These are phyloP conservation scores for Crotalus viridis DNA, from an alignment of 2,113 vertebrate species.

Conservation along the genomic window DNA sequence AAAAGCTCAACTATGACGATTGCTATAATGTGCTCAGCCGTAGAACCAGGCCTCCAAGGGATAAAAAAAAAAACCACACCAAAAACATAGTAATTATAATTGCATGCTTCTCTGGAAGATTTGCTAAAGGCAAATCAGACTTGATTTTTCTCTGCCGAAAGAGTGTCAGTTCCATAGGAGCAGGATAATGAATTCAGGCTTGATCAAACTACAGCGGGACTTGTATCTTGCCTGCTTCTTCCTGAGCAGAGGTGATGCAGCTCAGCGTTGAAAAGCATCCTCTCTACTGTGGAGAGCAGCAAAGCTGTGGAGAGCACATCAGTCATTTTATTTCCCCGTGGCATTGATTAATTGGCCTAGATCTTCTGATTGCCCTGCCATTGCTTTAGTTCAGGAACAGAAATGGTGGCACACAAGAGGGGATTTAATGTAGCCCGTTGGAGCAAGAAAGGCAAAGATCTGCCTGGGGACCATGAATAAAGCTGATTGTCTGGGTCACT, in stretches of 20 bases:
- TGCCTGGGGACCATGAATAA: conserved; percentile 21
- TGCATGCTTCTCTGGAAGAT: neutral
- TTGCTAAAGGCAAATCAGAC: conserved; percentile 44
- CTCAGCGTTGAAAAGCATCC: conserved; percentile 55
- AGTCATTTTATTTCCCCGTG: conserved; percentile 70
- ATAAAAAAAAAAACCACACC: neutral
- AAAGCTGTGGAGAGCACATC: conserved; percentile 52
- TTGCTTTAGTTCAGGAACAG: conserved; percentile 44
- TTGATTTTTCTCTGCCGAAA: conserved; percentile 35
- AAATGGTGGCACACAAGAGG: conserved; percentile 44
- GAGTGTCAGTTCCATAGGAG: conserved; percentile 45
- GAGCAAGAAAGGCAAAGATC: neutral
- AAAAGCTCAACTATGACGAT: neutral
- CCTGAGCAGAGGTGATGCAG: conserved; percentile 51
- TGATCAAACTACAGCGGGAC: conserved; percentile 52
- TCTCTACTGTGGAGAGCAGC: conserved; percentile 50
- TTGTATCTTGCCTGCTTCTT: conserved; percentile 48
- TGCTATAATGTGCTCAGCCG: neutral
- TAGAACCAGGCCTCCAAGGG: neutral
- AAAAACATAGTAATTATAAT: neutral
- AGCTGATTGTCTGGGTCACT: neutral
- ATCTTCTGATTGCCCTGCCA: conserved; percentile 45
- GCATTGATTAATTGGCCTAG: conserved; percentile 77
- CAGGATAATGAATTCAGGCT: conserved; percentile 61
- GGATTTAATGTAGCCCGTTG: conserved; percentile 32